phyloP scores from a whole-genome alignment of 64 coral and sea anemone species.

The Platygyra sinensis region DNA sequence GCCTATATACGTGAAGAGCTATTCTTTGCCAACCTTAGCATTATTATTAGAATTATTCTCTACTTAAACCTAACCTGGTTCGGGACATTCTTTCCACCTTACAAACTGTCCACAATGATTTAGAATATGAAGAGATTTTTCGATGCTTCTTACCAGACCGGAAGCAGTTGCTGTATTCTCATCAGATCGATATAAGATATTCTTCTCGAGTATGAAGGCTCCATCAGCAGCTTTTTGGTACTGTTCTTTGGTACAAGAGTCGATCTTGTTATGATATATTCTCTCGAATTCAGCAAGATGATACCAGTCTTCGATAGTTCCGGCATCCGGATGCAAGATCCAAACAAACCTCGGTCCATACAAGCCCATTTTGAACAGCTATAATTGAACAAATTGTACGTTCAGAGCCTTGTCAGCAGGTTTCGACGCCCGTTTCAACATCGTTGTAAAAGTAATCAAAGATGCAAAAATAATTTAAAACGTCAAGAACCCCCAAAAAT shows the following conservation, averaged over 20 bases:
- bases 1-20: too few species aligned
- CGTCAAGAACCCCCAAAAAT: too few species aligned
- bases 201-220: not conserved
- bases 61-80: not conserved
- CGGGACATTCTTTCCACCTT: too few species aligned
- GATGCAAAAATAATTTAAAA: not conserved
- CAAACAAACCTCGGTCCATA: slow-evolving; percentile 29
- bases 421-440: not conserved
- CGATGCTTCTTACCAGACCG: not conserved
- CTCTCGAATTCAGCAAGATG: not conserved
- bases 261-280: not conserved
- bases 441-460: not conserved
- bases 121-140: not conserved
- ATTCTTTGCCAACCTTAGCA: too few species aligned
- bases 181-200: not conserved
- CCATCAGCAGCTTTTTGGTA: not conserved
- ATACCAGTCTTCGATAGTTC: not conserved
- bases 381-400: not conserved
- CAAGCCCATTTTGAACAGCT: not conserved
- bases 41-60: not conserved
- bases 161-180: not conserved
- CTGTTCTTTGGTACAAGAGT: not conserved
- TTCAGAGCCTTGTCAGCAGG: not conserved
- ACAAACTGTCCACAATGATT: not conserved
- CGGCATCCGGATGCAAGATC: slow-evolving; percentile 9